Conservation (phyloP, 2,888 invertebrate genomes). For the Troides aeacus region DNA sequence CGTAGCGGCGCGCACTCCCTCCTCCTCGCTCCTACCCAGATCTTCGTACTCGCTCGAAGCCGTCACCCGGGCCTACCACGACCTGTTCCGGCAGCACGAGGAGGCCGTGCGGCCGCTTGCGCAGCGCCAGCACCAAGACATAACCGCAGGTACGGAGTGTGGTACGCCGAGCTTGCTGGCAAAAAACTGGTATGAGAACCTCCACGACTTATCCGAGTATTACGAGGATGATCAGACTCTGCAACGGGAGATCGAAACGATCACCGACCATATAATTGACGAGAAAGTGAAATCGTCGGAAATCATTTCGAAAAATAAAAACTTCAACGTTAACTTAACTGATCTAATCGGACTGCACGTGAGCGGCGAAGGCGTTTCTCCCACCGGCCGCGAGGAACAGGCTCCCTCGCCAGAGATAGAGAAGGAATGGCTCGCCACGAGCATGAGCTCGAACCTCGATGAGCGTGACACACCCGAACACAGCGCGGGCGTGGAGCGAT, state of each 20-base stretch:
- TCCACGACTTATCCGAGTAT: constrained; percentile 71
- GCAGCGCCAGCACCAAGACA: constrained; percentile 58
- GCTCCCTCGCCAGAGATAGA: constrained; percentile 56
- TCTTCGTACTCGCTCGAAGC: constrained; percentile 70
- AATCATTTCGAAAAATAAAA: constrained; percentile 33
- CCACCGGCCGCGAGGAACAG: constrained; percentile 52
- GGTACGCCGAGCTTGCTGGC: constrained; percentile 55
- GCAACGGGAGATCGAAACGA: constrained; percentile 59
- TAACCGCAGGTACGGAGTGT: constrained; percentile 43
- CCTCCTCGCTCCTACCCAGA: constrained; percentile 54
- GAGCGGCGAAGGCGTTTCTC: constrained; percentile 62
- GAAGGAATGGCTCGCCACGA: constrained; percentile 71
- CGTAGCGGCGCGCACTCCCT: constrained; percentile 49
- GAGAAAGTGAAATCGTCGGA: constrained; percentile 52
- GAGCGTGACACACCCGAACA: constrained; percentile 46
- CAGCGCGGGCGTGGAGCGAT: constrained; percentile 55
- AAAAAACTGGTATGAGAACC: constrained; percentile 63
- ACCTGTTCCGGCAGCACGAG: constrained; percentile 71
- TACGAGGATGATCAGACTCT: constrained; percentile 72
- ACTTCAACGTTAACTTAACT: constrained; percentile 72
- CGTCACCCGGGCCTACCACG: constrained; percentile 70
- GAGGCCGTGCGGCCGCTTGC: constrained; percentile 70
- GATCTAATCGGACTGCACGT: constrained; percentile 64
- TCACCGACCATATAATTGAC: constrained; percentile 59
- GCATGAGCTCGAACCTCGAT: constrained; percentile 68